Evolutionary conservation across 1,140 invertebrate genomes (phyloP).

Genomic region (Drosophila nebulosa): DNA sequence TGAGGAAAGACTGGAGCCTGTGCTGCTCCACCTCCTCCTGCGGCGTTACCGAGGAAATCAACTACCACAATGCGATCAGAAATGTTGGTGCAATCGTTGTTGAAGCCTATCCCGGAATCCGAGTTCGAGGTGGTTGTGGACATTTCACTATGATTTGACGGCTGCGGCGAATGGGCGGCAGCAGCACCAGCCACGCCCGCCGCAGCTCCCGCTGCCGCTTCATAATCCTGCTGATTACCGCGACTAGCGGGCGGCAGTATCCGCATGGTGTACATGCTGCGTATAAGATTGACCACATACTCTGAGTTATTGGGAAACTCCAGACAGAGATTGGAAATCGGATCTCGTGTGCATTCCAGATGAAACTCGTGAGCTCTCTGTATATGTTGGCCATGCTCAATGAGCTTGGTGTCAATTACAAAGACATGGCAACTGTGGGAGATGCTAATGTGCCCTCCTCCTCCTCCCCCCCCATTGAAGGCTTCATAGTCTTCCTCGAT

Average conservation of each 20-base stretch:
- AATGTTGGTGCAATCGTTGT: conserved; percentile 91
- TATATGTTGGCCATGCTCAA: conserved; percentile 90
- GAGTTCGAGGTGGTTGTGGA: conserved; percentile 95
- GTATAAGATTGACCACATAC: conserved; percentile 89
- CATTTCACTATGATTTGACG: conserved; percentile 89
- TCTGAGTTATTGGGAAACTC: conserved; percentile 95
- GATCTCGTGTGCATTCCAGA: conserved; percentile 88
- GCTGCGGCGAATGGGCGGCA: conserved; percentile 88
- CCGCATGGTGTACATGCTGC: conserved; percentile 85
- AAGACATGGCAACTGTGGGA: conserved; percentile 98
- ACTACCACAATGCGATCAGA: conserved; percentile 91
- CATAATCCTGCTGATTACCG: conserved; percentile 45
- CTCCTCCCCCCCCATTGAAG: conserved; percentile 3
- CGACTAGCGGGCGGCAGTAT: conserved; percentile 69
- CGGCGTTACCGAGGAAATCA: conserved; percentile 84
- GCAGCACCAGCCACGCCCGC: conserved; percentile 26
- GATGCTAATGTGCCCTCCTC: conserved; percentile 78
- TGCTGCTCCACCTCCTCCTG: conserved; percentile 15
- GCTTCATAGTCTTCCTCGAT: conserved; percentile 72
- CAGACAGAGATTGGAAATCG: conserved; percentile 86
- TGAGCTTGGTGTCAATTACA: conserved; percentile 92
- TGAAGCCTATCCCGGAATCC: conserved; percentile 96
- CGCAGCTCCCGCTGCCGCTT: conserved; percentile 18
- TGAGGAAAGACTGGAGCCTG: conserved; percentile 4
- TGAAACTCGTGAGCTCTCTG: conserved; percentile 89